Evolutionary conservation across 2,888 invertebrate species (phyloP).

Genomic region (Timema podura): DNA sequence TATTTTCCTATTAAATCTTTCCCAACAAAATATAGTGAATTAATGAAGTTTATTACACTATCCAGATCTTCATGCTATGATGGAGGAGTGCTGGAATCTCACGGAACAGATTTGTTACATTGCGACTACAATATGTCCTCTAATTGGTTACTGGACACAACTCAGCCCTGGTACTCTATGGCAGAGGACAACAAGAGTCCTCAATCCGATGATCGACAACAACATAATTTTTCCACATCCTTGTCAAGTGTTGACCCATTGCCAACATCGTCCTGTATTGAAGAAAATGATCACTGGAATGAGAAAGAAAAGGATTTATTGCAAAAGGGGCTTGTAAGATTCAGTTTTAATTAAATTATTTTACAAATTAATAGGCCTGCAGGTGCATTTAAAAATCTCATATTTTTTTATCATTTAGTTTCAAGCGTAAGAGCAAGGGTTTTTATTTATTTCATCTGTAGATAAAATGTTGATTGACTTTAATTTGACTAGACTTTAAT

Average conservation of each 20-base stretch:
- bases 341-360: constrained; percentile 11
- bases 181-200: constrained; percentile 17
- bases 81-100: constrained; percentile 42
- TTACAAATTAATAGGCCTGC: background rate
- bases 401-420: too few species aligned
- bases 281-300: constrained; percentile 46
- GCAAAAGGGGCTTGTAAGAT: constrained; percentile 53
- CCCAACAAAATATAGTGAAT: too few species aligned
- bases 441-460: too few species aligned
- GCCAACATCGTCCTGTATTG: constrained; percentile 38
- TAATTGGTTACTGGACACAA: constrained; percentile 60
- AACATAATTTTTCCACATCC: too few species aligned
- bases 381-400: background rate
- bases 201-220: constrained; percentile 39
- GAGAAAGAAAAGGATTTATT: constrained; percentile 54
- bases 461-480: too few species aligned
- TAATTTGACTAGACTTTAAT: too few species aligned
- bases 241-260: background rate
- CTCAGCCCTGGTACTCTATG: constrained; percentile 52
- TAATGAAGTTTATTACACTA: background rate
- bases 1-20: too few species aligned
- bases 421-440: too few species aligned
- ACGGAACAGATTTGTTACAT: constrained; percentile 41
- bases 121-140: constrained; percentile 38
- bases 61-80: constrained; percentile 39